phyloP scores from a whole-genome alignment of 2,888 invertebrate genomes.

The Stenchaetothrips biformis region DNA sequence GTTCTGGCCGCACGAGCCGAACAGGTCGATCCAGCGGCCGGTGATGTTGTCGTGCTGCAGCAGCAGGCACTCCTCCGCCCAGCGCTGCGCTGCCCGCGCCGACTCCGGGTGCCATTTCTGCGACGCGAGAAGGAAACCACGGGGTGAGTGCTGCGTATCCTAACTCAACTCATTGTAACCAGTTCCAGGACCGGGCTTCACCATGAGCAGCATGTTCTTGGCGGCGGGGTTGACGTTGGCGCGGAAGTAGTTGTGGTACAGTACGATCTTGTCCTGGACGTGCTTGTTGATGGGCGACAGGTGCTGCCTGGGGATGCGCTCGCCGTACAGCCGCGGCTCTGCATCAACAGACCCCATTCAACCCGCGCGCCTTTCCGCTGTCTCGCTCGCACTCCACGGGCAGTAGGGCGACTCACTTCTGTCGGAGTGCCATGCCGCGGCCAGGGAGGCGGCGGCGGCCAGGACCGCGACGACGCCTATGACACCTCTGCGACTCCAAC shows the following conservation, averaged over 20 bases:
- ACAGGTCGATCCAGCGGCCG: conserved; percentile 60
- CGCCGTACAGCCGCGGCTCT: conserved; percentile 57
- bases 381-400: not conserved
- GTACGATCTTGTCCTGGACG: conserved; percentile 66
- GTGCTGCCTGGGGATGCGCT: conserved; percentile 52
- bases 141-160: not conserved
- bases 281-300: conserved; percentile 55
- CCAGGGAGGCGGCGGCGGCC: not conserved
- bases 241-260: conserved; percentile 72
- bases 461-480: not conserved
- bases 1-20: conserved; percentile 75
- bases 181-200: too few species aligned
- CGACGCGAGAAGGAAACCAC: conserved; percentile 36
- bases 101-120: conserved; percentile 71
- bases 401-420: not conserved
- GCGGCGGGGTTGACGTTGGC: conserved; percentile 67
- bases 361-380: not conserved
- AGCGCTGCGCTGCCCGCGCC: conserved; percentile 65
- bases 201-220: conserved; percentile 77
- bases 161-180: too few species aligned
- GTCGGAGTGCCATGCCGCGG: not conserved
- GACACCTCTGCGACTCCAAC: not conserved
- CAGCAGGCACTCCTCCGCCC: conserved; percentile 66
- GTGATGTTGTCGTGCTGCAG: conserved; percentile 63
- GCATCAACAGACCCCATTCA: conserved; percentile 36